A percentile compares a stretch with the other conserved stretches of the same genome.
These are phyloP conservation scores for Ceyx cyanopectus DNA, from an alignment of 2,113 vertebrate genomes.

Conservation along the genomic window DNA sequence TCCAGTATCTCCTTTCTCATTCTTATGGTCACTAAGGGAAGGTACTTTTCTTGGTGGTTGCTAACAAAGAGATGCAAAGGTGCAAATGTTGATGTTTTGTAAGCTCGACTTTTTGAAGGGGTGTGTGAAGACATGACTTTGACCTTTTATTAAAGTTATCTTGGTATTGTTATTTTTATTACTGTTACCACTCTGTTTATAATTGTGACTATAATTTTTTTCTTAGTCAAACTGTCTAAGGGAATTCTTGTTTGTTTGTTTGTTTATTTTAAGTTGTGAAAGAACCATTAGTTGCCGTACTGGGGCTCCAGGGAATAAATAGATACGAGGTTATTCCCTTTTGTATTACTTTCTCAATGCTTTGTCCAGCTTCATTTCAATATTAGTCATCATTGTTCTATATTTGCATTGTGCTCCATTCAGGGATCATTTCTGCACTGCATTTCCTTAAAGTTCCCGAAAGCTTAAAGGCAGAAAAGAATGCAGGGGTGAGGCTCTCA, in stretches of 20 bases:
- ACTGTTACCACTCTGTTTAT: neutral
- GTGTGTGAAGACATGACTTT: neutral
- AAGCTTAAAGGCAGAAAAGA: neutral
- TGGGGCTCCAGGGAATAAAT: neutral
- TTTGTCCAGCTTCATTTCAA: conserved; percentile 40
- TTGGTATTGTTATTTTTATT: neutral
- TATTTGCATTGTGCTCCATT: conserved; percentile 11
- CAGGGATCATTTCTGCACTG: neutral
- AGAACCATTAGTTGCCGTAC: neutral
- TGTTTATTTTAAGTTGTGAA: neutral
- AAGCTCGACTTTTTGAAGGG: neutral
- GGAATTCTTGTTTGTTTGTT: neutral
- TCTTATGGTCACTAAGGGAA: neutral
- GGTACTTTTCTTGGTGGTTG: neutral
- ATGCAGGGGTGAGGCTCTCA: neutral
- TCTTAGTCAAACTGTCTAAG: neutral
- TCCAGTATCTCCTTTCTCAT: neutral
- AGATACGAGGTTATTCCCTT: neutral
- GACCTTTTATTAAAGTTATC: neutral
- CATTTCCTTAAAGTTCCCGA: neutral
- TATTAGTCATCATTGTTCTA: conserved; percentile 27
- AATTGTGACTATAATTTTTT: neutral
- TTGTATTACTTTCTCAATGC: conserved; percentile 7
- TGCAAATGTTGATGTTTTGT: neutral
- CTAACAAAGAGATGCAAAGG: neutral